Base-by-base conservation (phyloP, 2,797 vertebrate species). In the Syngnathus rostellatus region DNA sequence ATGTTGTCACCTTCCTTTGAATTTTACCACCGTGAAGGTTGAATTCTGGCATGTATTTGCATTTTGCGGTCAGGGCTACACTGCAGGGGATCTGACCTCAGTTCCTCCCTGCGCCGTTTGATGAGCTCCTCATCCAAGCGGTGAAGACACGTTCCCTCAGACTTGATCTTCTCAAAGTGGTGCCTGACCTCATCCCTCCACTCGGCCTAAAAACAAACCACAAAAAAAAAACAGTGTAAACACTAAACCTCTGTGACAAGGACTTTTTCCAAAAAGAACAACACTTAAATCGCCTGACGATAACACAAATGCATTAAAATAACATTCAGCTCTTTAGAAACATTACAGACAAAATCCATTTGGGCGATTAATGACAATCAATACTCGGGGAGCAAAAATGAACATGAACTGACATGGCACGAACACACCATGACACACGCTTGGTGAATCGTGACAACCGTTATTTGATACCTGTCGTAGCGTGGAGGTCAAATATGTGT, bases 141-240 rank as follows among this genome's bases (percentile, higher is more conserved):
- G 79, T 98, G 96, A 64, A 99, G 88, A 81, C 96, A 98, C 0
- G 96, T 98, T 23, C 96, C 96, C 85, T 99, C 96, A 0, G 95
- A 96, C 69, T 98, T 98, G 82, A 99, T 97, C 89, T 99, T 94
- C 87, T 99, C 96, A 72, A 98, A 99, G 87, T 99, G 95, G 69
- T 95, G 90, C 83, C 94, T 93, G 74, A 98, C 95, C 80, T 98
- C 95, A 51, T 95, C 94, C 7, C 95, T 90, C 95, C 95, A 97
- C 80, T 95, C 94, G 55, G 86, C 96, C 96, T 98, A 71, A 31
- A 14, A 53, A 40, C 70, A 31, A 7, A 12, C 45, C 31, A 12
- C 48, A 37, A 45, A 58, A 48, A 72, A 62, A 23, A 25, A 63
- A 0, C 3, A 31, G 12, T 31, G 8, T 3, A 46, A 64, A n/a